phyloP scores from a whole-genome alignment of 2,797 vertebrate species.

The Telmatherina bonti region DNA sequence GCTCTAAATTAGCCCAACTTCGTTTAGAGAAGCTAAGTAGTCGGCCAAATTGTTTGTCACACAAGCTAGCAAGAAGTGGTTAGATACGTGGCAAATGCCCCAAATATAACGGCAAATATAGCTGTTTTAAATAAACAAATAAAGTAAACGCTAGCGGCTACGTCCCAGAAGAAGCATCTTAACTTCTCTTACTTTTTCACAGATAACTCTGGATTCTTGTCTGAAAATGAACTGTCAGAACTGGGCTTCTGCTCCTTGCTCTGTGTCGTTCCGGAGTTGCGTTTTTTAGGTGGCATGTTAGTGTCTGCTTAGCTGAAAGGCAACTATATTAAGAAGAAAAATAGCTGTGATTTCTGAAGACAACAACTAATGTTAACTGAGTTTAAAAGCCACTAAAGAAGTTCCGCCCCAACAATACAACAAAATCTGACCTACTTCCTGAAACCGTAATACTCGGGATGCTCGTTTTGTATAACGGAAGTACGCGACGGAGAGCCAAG shows the following conservation, averaged over 20 bases:
- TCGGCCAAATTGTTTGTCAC: not conserved
- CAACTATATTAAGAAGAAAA: slow-evolving; percentile 3
- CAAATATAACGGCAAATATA: not conserved
- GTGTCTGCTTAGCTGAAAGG: not conserved
- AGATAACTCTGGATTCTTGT: slow-evolving; percentile 73
- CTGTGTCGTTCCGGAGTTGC: slow-evolving; percentile 59
- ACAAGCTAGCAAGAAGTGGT: slow-evolving; percentile 17
- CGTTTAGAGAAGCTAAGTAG: slow-evolving; percentile 15
- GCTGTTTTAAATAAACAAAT: not conserved
- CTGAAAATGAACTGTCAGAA: slow-evolving; percentile 55
- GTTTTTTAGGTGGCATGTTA: slow-evolving; percentile 79
- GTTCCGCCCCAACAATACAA: slow-evolving; percentile 63
- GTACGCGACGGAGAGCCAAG: not conserved
- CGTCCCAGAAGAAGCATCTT: not conserved
- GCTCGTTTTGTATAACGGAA: slow-evolving; percentile 40
- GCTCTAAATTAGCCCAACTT: slow-evolving; percentile 3
- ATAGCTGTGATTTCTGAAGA: not conserved
- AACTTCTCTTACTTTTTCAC: slow-evolving; percentile 71
- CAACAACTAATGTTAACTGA: not conserved
- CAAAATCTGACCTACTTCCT: slow-evolving; percentile 66
- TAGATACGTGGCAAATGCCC: not conserved
- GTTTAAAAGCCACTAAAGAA: slow-evolving; percentile 68
- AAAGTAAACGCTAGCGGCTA: too few relatives aligned
- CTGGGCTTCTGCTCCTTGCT: slow-evolving; percentile 68
- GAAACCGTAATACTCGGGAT: not conserved